These are phyloP conservation scores for cattle (Bos taurus) DNA, from an alignment of 2,113 vertebrate species.

Conservation along the genomic window DNA sequence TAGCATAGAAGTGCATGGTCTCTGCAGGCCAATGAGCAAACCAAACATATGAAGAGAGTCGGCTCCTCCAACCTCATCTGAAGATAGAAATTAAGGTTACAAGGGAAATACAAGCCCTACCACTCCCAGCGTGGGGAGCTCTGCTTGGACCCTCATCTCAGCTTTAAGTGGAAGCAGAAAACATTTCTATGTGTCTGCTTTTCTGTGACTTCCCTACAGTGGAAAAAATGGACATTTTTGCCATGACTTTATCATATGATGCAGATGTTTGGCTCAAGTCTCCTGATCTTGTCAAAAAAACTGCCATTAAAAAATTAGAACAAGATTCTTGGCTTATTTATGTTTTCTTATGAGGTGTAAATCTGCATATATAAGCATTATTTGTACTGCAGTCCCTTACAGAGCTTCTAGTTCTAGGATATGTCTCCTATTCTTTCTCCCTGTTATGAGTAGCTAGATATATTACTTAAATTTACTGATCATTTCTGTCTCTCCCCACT, in stretches of 20 bases:
- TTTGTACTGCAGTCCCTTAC: not conserved
- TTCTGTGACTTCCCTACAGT: constrained; percentile 50
- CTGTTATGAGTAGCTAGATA: not conserved
- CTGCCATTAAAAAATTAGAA: constrained; percentile 59
- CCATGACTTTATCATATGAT: constrained; percentile 62
- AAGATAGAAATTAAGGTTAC: constrained; percentile 63
- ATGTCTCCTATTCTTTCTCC: not conserved
- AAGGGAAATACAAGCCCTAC: constrained; percentile 56
- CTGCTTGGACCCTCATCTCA: constrained; percentile 28
- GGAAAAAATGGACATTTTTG: constrained; percentile 59
- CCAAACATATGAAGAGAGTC: not conserved
- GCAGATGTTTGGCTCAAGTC: constrained; percentile 69
- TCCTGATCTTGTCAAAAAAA: constrained; percentile 69
- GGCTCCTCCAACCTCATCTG: constrained; percentile 66
- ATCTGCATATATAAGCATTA: constrained; percentile 23
- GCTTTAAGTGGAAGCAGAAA: constrained; percentile 71
- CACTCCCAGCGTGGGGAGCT: constrained; percentile 21
- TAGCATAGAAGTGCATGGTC: not conserved
- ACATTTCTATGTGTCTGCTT: constrained; percentile 57
- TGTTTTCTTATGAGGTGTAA: constrained; percentile 57
- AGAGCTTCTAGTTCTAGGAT: not conserved
- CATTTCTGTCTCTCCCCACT: not conserved
- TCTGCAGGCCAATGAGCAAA: not conserved
- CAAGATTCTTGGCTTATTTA: constrained; percentile 35
- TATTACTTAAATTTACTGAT: not conserved